Percentiles rank a stretch among this genome's conserved stretches.
Conservation (phyloP, 2,797 vertebrate species). For the Arnoldichthys spilopterus region DNA sequence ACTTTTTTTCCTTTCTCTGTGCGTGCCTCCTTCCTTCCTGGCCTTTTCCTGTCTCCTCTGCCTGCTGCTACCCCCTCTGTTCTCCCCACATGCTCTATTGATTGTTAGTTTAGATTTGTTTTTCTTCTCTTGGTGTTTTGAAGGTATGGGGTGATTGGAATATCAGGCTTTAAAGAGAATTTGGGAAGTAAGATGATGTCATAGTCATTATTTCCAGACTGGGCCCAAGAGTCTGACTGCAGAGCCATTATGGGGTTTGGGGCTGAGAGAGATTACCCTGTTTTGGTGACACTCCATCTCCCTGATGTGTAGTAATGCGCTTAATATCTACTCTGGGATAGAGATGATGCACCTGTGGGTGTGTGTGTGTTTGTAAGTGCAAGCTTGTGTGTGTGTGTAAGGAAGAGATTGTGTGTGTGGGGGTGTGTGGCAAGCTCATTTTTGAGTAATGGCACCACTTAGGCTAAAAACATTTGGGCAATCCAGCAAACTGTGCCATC, state of each 20-base stretch:
- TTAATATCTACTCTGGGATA: constrained; percentile 9
- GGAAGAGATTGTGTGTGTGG: background rate
- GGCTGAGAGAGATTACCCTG: background rate
- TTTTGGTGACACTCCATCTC: constrained; percentile 4
- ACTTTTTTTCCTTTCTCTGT: constrained; percentile 23
- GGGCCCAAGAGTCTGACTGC: background rate
- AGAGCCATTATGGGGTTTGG: constrained; percentile 7
- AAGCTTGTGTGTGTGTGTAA: background rate
- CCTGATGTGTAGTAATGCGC: constrained; percentile 28
- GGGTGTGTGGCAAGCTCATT: constrained; percentile 12
- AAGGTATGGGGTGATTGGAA: constrained; percentile 17
- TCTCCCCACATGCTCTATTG: constrained; percentile 3
- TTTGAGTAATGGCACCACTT: constrained; percentile 36
- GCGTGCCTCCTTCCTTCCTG: constrained; percentile 46
- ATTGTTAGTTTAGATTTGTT: constrained; percentile 2
- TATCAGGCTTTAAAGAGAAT: constrained; percentile 19
- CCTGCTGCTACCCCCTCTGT: constrained; percentile 6
- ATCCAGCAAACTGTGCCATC: constrained; percentile 19
- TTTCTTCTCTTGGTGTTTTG: constrained; percentile 27
- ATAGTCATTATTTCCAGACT: constrained; percentile 9
- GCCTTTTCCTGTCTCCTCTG: constrained; percentile 36
- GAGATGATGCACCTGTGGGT: background rate
- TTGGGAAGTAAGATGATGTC: background rate
- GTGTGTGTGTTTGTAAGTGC: constrained; percentile 1
- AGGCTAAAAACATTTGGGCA: constrained; percentile 29